Conservation (phyloP, 2,888 invertebrate genomes). For the Drosophila anomalipes region DNA sequence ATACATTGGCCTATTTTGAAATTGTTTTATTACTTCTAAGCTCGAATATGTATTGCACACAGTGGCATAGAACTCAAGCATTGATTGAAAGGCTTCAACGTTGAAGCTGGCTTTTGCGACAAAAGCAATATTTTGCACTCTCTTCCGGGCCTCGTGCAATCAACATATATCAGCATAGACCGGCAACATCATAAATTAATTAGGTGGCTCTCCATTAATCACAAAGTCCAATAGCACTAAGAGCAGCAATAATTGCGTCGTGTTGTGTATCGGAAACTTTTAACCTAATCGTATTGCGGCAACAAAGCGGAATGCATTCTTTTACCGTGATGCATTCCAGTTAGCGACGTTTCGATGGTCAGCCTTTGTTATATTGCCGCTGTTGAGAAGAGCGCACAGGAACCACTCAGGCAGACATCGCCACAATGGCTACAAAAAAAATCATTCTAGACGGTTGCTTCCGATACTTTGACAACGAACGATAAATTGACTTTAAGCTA, state of each 20-base stretch:
- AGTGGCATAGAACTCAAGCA: neutral
- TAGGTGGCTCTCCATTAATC: neutral
- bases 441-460: neutral
- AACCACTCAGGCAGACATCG: neutral
- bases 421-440: neutral
- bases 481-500: neutral
- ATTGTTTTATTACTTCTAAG: neutral
- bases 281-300: neutral
- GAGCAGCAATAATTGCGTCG: neutral
- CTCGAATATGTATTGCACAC: neutral
- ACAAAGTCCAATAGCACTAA: neutral
- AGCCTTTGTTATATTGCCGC: neutral
- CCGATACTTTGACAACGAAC: neutral
- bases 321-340: neutral
- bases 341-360: neutral
- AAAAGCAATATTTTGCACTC: neutral
- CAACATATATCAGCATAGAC: neutral
- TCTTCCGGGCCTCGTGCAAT: neutral
- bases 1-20: neutral
- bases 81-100: neutral
- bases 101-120: neutral
- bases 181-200: neutral
- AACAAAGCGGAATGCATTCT: neutral
- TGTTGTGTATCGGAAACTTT: neutral
- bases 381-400: neutral